phyloP scores from a whole-genome alignment of 2,113 vertebrate genomes.

The Emydocephalus ijimae region DNA sequence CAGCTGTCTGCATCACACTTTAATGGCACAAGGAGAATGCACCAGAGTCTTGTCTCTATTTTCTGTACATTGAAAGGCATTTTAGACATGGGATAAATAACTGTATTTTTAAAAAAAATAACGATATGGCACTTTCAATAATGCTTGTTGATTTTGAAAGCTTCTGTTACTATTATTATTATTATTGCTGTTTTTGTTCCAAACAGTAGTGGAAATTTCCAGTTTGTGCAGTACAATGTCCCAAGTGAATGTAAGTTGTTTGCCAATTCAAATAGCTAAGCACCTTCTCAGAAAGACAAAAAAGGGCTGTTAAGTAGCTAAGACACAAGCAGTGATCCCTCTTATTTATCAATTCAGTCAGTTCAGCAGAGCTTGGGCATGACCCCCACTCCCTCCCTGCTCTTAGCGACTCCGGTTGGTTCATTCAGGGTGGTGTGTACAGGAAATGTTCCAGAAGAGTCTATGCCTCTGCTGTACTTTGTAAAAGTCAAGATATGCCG shows the following conservation, averaged over 20 bases:
- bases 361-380: not conserved
- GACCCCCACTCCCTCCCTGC: not conserved
- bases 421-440: slow-evolving; percentile 1
- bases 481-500: slow-evolving; percentile 52
- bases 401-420: not conserved
- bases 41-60: slow-evolving; percentile 6
- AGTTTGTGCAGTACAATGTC: slow-evolving; percentile 17
- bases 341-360: slow-evolving; percentile 36
- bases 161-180: slow-evolving; percentile 11
- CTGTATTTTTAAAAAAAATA: not conserved
- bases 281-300: slow-evolving; percentile 56
- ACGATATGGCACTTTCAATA: not conserved
- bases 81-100: not conserved
- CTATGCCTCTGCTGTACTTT: slow-evolving; percentile 50
- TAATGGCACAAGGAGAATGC: not conserved
- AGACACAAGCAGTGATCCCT: slow-evolving; percentile 69
- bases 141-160: slow-evolving; percentile 19
- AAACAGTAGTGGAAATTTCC: slow-evolving; percentile 21
- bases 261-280: slow-evolving; percentile 49
- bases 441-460: slow-evolving; percentile 9
- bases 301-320: slow-evolving; percentile 73
- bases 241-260: slow-evolving; percentile 38
- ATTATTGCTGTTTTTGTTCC: slow-evolving; percentile 26
- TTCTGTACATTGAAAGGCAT: slow-evolving; percentile 9
- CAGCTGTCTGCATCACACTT: not conserved